Conservation (phyloP, 2,797 vertebrate genomes). For the Echeneis naucrates region DNA sequence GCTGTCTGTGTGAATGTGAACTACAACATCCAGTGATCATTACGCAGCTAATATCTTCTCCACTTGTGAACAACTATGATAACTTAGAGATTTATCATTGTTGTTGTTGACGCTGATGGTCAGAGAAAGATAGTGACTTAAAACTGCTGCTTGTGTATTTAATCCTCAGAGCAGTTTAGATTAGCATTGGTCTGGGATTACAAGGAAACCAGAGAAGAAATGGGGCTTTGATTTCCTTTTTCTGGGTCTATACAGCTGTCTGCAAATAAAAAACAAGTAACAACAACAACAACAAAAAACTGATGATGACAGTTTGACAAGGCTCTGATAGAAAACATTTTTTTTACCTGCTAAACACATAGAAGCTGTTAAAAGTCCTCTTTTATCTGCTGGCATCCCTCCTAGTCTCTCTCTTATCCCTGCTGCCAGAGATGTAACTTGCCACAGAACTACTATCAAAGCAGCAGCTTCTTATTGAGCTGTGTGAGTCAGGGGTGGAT, state of each 20-base stretch:
- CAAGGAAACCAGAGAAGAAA: slow-evolving; percentile 53
- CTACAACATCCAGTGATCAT: slow-evolving; percentile 69
- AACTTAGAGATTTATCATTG: slow-evolving; percentile 58
- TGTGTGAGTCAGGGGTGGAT: slow-evolving; percentile 30
- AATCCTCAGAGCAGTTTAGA: slow-evolving; percentile 63
- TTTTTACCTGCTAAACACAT: slow-evolving; percentile 74
- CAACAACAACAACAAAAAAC: too few relatives aligned
- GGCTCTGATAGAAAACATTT: slow-evolving; percentile 71
- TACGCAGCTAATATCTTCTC: slow-evolving; percentile 65
- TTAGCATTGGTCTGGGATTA: slow-evolving; percentile 70
- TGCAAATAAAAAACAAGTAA: too few relatives aligned
- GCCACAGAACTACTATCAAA: slow-evolving; percentile 78
- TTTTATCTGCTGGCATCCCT: slow-evolving; percentile 78
- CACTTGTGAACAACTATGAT: slow-evolving; percentile 59
- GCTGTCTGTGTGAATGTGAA: slow-evolving; percentile 54
- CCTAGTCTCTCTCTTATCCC: slow-evolving; percentile 69
- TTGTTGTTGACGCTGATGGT: slow-evolving; percentile 50
- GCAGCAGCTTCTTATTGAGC: slow-evolving; percentile 68
- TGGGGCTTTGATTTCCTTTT: slow-evolving; percentile 26
- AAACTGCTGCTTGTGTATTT: slow-evolving; percentile 53
- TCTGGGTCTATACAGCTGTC: slow-evolving; percentile 44
- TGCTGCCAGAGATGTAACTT: slow-evolving; percentile 71
- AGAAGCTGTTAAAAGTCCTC: slow-evolving; percentile 72
- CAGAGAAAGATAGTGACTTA: slow-evolving; percentile 48
- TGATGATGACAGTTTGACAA: slow-evolving; percentile 74